Evolutionary conservation across 2,888 invertebrate genomes (phyloP).

Genomic region (Octodonta nipae): DNA sequence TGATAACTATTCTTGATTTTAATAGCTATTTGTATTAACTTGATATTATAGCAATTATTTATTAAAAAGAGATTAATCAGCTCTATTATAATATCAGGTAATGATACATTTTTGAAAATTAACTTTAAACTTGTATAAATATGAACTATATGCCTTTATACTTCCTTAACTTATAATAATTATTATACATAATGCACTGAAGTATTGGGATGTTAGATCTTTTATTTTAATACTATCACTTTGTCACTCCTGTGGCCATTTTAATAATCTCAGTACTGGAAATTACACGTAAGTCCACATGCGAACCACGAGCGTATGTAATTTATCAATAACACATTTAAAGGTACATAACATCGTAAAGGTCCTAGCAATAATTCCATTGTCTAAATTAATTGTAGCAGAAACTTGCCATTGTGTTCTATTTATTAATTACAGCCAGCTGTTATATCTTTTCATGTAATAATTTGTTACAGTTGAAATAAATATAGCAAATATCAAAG

Average conservation of each 20-base stretch:
- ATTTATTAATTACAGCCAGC: too few species aligned
- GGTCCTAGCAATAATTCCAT: too few species aligned
- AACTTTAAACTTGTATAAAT: conserved; percentile 32
- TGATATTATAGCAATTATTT: too few species aligned
- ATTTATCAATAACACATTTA: too few species aligned
- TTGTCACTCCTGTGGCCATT: conserved; percentile 32
- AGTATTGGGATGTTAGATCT: conserved; percentile 39
- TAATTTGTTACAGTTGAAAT: too few species aligned
- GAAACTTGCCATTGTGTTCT: too few species aligned
- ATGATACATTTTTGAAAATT: conserved; percentile 25
- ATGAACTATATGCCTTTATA: conserved; percentile 39
- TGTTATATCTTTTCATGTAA: too few species aligned
- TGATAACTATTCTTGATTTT: conserved; percentile 33
- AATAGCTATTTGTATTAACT: conserved; percentile 28
- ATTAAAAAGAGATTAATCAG: conserved; percentile 11
- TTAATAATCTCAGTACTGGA: conserved; percentile 34
- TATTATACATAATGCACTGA: conserved; percentile 37
- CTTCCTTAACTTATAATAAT: conserved; percentile 36
- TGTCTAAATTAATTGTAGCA: too few species aligned
- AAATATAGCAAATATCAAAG: too few species aligned
- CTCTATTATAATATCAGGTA: conserved; percentile 16
- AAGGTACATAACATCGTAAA: too few species aligned
- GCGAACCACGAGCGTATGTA: too few species aligned
- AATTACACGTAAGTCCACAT: too few species aligned
- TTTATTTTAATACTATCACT: conserved; percentile 39